Evolutionary conservation across 1,140 invertebrate genomes (phyloP).

Genomic region (Formica exsecta): DNA sequence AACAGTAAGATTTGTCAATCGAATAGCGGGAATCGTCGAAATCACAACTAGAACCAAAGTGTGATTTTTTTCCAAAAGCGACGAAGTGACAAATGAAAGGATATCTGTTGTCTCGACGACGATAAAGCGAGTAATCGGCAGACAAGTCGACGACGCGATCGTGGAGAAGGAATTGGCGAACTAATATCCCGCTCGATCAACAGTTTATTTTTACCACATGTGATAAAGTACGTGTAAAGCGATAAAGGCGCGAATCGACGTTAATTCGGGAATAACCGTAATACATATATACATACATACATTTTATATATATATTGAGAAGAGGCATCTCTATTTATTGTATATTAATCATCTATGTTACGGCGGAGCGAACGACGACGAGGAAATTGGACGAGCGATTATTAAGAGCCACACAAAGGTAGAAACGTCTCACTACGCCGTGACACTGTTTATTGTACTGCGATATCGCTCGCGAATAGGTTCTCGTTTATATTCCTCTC

Average conservation of each 20-base stretch:
- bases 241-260: constrained; percentile 39
- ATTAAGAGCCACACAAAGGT: constrained; percentile 48
- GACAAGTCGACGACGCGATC: constrained; percentile 20
- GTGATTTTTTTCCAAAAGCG: constrained; percentile 13
- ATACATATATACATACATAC: constrained; percentile 13
- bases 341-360: constrained; percentile 62
- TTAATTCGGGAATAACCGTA: constrained; percentile 61
- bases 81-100: background rate
- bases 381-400: background rate
- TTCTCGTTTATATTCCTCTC: constrained; percentile 60
- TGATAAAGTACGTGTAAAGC: constrained; percentile 37
- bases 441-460: constrained; percentile 82
- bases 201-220: constrained; percentile 13
- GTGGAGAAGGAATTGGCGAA: constrained; percentile 3
- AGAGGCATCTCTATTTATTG: constrained; percentile 76
- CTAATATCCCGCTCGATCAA: constrained; percentile 15
- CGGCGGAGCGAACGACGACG: constrained; percentile 42
- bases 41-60: constrained; percentile 39
- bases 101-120: background rate
- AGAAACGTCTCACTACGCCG: constrained; percentile 45
- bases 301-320: background rate
- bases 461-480: constrained; percentile 71
- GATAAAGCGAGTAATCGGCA: background rate
- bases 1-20: constrained; percentile 7
- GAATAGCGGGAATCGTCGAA: background rate